These are phyloP conservation scores for Sisyra terminalis DNA, from an alignment of 2,888 invertebrate species.

Conservation along the genomic window DNA sequence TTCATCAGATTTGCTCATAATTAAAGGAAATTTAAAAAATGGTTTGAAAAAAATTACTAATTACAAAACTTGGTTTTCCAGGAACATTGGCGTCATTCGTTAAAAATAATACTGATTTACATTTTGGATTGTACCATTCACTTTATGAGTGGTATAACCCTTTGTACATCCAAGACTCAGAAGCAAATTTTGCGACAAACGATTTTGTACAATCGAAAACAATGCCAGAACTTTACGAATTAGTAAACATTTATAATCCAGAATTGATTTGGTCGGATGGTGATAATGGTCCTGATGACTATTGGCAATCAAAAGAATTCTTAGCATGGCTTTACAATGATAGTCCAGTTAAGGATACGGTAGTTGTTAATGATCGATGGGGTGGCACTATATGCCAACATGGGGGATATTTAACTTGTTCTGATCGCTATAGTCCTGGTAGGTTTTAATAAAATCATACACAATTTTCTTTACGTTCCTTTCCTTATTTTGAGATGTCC, in stretches of 20 bases:
- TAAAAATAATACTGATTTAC: constrained; percentile 34
- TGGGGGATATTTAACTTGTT: constrained; percentile 71
- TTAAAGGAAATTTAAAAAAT: neutral
- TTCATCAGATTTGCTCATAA: no score
- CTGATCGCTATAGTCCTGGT: constrained; percentile 62
- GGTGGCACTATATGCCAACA: constrained; percentile 62
- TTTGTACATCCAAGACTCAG: constrained; percentile 48
- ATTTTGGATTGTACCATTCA: constrained; percentile 66
- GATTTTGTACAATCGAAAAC: constrained; percentile 35
- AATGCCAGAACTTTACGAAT: constrained; percentile 56
- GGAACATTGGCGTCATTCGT: constrained; percentile 45
- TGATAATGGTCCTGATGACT: constrained; percentile 59
- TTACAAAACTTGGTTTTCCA: constrained; percentile 1
- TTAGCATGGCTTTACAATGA: constrained; percentile 77
- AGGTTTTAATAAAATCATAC: constrained; percentile 10
- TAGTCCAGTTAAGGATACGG: constrained; percentile 64
- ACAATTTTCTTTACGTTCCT: neutral
- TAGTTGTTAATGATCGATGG: constrained; percentile 87
- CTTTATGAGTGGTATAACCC: constrained; percentile 73
- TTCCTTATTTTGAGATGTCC: constrained; percentile 27
- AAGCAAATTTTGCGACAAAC: constrained; percentile 30
- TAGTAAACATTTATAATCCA: constrained; percentile 43
- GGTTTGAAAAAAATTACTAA: neutral
- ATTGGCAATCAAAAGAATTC: constrained; percentile 66
- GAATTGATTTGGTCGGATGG: constrained; percentile 82